These are phyloP conservation scores for Leucania comma DNA, from an alignment of 2,888 invertebrate genomes.

Conservation along the genomic window DNA sequence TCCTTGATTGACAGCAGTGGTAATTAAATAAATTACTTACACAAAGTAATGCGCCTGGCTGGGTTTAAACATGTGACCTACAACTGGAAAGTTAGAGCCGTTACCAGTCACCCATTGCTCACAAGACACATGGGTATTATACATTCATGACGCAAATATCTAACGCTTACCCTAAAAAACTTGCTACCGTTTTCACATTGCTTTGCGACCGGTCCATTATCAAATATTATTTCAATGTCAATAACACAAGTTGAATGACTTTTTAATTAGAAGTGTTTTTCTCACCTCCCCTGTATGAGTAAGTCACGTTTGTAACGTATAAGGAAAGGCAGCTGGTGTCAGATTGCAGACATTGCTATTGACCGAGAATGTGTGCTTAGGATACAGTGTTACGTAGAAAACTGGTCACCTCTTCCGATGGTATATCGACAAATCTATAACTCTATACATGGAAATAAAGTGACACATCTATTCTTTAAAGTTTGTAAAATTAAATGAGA, in stretches of 20 bases:
- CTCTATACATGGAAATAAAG: too few species aligned
- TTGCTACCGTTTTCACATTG: constrained; percentile 32
- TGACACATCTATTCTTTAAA: too few species aligned
- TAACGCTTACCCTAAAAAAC: constrained; percentile 4
- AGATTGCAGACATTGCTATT: constrained; percentile 43
- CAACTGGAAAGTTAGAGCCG: too few species aligned
- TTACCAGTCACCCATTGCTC: too few species aligned
- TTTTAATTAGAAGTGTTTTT: constrained; percentile 56
- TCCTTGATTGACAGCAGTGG: too few species aligned
- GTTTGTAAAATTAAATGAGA: too few species aligned
- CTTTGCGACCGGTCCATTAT: constrained; percentile 17
- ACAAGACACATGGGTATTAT: too few species aligned
- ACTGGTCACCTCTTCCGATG: background rate
- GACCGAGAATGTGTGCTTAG: constrained; percentile 16
- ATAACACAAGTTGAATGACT: constrained; percentile 55
- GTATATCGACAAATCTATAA: background rate
- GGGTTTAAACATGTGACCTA: too few species aligned
- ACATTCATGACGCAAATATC: background rate
- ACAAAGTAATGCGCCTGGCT: too few species aligned
- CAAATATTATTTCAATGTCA: constrained; percentile 52
- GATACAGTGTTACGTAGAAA: constrained; percentile 10
- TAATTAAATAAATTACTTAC: too few species aligned
- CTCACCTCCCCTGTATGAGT: constrained; percentile 42
- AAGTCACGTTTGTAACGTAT: constrained; percentile 39
- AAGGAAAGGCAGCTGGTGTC: constrained; percentile 38